Conservation (phyloP, 2,797 vertebrate species). For the Enteromius afrohamiltoni region DNA sequence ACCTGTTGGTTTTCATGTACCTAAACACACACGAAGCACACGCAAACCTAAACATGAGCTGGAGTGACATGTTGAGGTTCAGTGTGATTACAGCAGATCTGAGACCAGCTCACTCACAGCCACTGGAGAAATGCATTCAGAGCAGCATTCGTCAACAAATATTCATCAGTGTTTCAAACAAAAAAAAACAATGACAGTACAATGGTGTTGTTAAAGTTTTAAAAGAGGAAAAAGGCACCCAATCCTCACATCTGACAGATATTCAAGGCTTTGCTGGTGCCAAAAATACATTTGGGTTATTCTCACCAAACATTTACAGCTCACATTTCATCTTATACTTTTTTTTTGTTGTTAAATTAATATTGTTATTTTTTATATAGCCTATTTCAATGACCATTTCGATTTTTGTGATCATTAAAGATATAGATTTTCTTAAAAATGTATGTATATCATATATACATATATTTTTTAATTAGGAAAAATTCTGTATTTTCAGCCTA, state of each 20-base stretch:
- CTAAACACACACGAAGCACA: not conserved
- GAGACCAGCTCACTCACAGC: conserved; percentile 3
- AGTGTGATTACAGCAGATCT: not conserved
- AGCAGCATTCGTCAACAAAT: conserved; percentile 1
- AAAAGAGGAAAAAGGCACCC: conserved; percentile 40
- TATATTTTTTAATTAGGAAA: not conserved
- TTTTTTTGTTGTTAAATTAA: not conserved
- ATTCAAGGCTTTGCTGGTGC: conserved; percentile 31
- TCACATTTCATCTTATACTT: not conserved
- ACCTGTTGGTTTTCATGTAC: not conserved
- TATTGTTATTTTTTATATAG: not conserved
- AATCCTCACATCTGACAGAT: conserved; percentile 16
- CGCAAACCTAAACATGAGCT: conserved; percentile 7
- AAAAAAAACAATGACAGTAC: conserved; percentile 11
- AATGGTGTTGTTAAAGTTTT: not conserved
- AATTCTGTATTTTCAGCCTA: not conserved
- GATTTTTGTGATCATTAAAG: not conserved
- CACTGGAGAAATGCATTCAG: not conserved
- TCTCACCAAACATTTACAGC: conserved; percentile 36
- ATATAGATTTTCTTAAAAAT: not conserved
- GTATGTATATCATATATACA: not conserved
- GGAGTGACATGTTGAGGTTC: not conserved
- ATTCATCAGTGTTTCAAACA: conserved; percentile 9
- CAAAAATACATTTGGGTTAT: not conserved
- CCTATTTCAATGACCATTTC: not conserved